phyloP scores from a whole-genome alignment of 2,888 invertebrate species.

The Asteroscopus sphinx region DNA sequence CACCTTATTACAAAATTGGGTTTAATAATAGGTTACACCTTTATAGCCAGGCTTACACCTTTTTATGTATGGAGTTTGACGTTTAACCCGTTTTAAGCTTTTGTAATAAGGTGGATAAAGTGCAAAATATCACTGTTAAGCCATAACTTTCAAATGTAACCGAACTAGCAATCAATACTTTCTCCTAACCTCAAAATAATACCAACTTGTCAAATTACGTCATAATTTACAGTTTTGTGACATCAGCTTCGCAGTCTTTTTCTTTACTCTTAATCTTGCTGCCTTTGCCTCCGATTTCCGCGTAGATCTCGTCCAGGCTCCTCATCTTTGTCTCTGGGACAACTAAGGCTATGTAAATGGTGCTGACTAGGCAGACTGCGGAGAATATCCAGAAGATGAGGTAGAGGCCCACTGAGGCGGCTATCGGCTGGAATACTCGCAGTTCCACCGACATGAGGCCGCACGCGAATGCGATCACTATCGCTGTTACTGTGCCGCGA shows the following conservation, averaged over 20 bases:
- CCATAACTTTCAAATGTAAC: constrained; percentile 32
- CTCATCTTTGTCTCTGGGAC: constrained; percentile 83
- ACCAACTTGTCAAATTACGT: constrained; percentile 24
- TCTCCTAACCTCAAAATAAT: constrained; percentile 35
- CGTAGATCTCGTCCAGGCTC: constrained; percentile 81
- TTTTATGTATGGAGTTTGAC: no score
- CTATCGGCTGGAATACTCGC: constrained; percentile 81
- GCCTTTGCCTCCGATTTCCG: constrained; percentile 75
- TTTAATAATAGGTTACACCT: no score
- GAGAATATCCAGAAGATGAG: constrained; percentile 82
- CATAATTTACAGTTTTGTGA: constrained; percentile 75
- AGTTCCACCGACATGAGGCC: constrained; percentile 80
- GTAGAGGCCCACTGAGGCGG: constrained; percentile 73
- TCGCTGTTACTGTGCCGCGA: constrained; percentile 83
- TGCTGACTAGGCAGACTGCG: constrained; percentile 79
- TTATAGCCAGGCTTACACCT: no score
- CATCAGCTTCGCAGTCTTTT: constrained; percentile 74
- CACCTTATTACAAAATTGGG: no score
- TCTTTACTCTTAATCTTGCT: constrained; percentile 58
- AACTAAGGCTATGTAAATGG: constrained; percentile 75
- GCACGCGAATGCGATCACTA: constrained; percentile 83
- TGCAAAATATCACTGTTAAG: constrained; percentile 52
- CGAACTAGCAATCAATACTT: constrained; percentile 28
- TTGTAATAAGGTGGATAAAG: no score
- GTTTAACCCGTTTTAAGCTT: no score